Conservation (phyloP, 2,888 invertebrate genomes). For the Zele albiditarsus region DNA sequence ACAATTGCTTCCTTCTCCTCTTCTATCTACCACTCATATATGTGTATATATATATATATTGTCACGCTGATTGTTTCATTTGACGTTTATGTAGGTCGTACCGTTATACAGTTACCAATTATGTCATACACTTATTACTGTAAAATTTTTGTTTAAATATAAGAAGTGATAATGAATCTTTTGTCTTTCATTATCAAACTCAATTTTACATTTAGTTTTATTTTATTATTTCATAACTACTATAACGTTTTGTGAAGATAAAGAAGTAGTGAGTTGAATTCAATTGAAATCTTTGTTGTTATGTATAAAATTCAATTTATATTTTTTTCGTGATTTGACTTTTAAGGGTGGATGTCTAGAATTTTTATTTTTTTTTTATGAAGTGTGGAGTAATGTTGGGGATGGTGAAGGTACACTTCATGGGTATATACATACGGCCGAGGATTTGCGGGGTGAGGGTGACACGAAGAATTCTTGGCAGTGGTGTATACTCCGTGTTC, state of each 20-base stretch:
- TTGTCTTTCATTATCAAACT: neutral
- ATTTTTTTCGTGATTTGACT: neutral
- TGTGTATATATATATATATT: neutral
- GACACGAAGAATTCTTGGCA: neutral
- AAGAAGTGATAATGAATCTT: neutral
- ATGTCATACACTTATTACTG: neutral
- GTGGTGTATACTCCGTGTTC: neutral
- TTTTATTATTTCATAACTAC: neutral
- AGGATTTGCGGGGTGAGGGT: no score
- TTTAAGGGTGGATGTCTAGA: no score
- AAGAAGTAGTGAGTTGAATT: neutral
- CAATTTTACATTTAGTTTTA: neutral
- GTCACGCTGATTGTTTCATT: neutral
- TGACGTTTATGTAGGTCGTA: slow-evolving; percentile 6
- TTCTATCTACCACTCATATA: neutral
- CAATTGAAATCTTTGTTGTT: neutral
- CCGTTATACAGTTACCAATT: neutral
- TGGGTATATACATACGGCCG: no score
- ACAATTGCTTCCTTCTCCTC: slow-evolving; percentile 17
- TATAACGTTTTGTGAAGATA: neutral
- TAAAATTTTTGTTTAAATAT: neutral
- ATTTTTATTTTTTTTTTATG: neutral
- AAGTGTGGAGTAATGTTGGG: no score
- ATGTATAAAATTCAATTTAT: neutral
- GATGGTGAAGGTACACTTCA: no score